These are phyloP conservation scores for Heliocidaris tuberculata DNA, from an alignment of 35 echinoderm and acorn worm species.

Conservation along the genomic window DNA sequence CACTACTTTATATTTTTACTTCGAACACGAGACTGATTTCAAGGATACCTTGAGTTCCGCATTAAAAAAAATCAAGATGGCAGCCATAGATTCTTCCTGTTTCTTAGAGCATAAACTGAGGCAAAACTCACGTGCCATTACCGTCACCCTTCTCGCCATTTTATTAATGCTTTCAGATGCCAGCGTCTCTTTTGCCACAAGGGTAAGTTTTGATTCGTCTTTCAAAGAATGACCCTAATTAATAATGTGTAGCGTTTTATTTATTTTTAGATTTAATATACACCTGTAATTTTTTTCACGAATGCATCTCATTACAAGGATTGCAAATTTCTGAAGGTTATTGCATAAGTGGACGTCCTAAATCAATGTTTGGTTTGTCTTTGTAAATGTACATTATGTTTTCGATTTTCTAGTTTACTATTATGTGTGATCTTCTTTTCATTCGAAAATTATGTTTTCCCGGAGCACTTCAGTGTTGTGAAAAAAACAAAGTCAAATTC, in stretches of 20 bases:
- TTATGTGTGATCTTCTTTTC: too few relatives aligned
- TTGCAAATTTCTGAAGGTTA: not conserved
- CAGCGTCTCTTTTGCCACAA: slow-evolving; percentile 23
- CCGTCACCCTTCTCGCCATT: not conserved
- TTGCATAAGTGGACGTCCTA: not conserved
- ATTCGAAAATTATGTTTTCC: too few relatives aligned
- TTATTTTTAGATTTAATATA: not conserved
- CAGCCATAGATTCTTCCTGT: slow-evolving; percentile 12
- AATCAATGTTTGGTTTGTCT: not conserved
- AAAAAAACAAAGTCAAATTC: not conserved
- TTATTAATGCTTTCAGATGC: slow-evolving; percentile 33
- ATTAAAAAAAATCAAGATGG: not conserved
- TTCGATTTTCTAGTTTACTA: too few relatives aligned
- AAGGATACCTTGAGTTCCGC: slow-evolving; percentile 6
- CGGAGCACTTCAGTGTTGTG: not conserved
- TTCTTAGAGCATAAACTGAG: slow-evolving; percentile 25
- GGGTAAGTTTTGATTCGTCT: not conserved
- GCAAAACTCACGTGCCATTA: not conserved
- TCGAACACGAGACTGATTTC: not conserved
- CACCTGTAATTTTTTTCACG: not conserved
- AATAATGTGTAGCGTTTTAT: not conserved
- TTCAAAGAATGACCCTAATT: not conserved
- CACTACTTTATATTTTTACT: not conserved
- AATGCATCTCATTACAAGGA: not conserved
- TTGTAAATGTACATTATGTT: too few relatives aligned